Evolutionary conservation across 2,797 vertebrate genomes (phyloP).

Genomic region (Channa striata): DNA sequence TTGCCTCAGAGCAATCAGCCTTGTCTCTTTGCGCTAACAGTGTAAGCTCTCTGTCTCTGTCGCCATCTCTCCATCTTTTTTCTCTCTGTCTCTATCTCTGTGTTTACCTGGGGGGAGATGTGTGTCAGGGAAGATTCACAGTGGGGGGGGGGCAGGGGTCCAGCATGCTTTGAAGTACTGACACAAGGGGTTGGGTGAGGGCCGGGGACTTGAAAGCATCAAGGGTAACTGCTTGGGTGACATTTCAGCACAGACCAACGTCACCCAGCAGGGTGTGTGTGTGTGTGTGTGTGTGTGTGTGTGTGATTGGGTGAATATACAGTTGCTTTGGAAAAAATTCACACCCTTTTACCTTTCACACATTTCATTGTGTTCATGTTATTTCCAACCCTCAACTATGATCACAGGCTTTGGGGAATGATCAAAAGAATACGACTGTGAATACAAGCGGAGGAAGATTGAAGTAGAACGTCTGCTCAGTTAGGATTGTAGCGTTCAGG

Average conservation of each 20-base stretch:
- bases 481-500: too few species aligned
- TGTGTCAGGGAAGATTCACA: constrained; percentile 54
- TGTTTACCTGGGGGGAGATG: constrained; percentile 63
- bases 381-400: too few species aligned
- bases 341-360: neutral
- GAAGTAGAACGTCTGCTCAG: too few species aligned
- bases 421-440: too few species aligned
- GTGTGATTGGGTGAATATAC: neutral
- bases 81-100: constrained; percentile 41
- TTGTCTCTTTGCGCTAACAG: constrained; percentile 65
- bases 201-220: constrained; percentile 72
- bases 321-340: neutral
- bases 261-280: constrained; percentile 53
- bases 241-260: constrained; percentile 68
- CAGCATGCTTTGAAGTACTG: constrained; percentile 76
- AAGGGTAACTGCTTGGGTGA: constrained; percentile 63
- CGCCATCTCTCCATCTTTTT: constrained; percentile 49
- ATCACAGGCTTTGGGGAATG: too few species aligned
- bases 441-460: too few species aligned
- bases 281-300: constrained; percentile 7
- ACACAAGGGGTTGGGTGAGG: constrained; percentile 43
- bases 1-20: constrained; percentile 83
- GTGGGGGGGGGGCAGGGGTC: constrained; percentile 19
- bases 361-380: neutral
- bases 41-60: constrained; percentile 58